Conservation (phyloP, 2,888 invertebrate species). For the Luperina nickerlii region DNA sequence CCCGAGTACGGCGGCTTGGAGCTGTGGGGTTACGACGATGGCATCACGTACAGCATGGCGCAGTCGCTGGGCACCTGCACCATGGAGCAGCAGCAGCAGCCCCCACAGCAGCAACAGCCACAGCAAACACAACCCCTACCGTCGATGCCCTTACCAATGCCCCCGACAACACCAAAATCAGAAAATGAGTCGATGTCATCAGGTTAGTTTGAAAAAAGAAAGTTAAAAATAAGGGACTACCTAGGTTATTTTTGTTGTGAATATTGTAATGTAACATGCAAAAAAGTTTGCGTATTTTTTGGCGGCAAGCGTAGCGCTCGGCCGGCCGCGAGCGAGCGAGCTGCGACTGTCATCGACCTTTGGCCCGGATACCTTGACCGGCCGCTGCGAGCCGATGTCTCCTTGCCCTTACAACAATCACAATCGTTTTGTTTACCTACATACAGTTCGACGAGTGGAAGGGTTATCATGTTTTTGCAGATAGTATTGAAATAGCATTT, state of each 20-base stretch:
- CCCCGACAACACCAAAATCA: conserved; percentile 88
- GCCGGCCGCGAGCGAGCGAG: conserved; percentile 69
- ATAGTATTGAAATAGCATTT: conserved; percentile 41
- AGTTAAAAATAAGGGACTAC: neutral
- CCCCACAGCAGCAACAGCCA: conserved; percentile 85
- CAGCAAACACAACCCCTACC: conserved; percentile 89
- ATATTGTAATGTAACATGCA: conserved; percentile 19
- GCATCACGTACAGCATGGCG: conserved; percentile 84
- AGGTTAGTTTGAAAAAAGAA: conserved; percentile 78
- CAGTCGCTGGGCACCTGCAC: conserved; percentile 88
- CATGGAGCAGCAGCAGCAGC: conserved; percentile 87
- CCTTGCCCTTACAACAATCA: conserved; percentile 82
- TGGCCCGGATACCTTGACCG: conserved; percentile 90
- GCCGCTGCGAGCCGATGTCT: conserved; percentile 84
- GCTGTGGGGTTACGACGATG: conserved; percentile 94
- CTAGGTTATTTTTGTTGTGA: conserved; percentile 30
- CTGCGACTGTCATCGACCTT: conserved; percentile 88
- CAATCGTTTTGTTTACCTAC: conserved; percentile 85
- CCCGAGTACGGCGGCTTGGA: conserved; percentile 95
- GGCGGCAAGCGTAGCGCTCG: conserved; percentile 79
- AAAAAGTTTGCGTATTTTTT: conserved; percentile 71
- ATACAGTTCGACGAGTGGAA: conserved; percentile 62
- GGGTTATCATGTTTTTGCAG: conserved; percentile 46
- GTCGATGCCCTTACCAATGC: conserved; percentile 88
- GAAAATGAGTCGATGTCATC: conserved; percentile 90